Base-by-base conservation (phyloP, 2,113 vertebrate genomes). In the Ceyx melanurus region DNA sequence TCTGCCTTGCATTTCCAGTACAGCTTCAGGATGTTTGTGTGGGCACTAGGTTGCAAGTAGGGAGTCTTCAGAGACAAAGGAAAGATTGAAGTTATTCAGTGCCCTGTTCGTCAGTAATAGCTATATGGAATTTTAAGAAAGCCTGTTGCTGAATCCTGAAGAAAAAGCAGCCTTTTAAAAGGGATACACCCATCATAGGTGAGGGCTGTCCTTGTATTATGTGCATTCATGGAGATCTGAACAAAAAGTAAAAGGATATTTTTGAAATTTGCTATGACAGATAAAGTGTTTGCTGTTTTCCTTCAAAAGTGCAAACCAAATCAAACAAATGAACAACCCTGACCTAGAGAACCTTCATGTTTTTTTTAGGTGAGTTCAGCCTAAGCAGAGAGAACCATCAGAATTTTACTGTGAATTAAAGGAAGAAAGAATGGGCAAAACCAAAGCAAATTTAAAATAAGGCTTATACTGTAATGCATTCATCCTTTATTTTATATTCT, bases 291-390 rank as follows among this genome's bases (percentile, higher is more conserved):
- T n/a, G 9, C 8, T 29, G 15, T 40, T 48, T 57, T 50, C 40
- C 21, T 65, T 80, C 16, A 29, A 86, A 92, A 68, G 66, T 31
- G 16, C 26, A 25, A 42, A 40, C 2, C 3, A 16, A 61, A 20
- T 17, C 0, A 2, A 65, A 14, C 23, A 35, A 22, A 61, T 70
- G 37, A 48, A 23, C 58, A n/a, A 40, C 4, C 8, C n/a, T 20
- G 42, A 73, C 17, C 10, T 12, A 37, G 35, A 65, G 72, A 74
- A n/a, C 28, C 5, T 50, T 2, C 1, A 1, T 20, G 54, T 3
- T 20, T 91, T 91, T 91, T 79, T 95, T 56, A 26, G 14, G 17
- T 45, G 42, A 62, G 35, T 40, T 85, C 40, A 88, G 13, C 22
- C 51, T 18, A 54, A 37, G 58, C 22, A 43, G 70, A 72, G 31